A percentile compares a stretch with the other conserved stretches of the same genome.
phyloP scores from a whole-genome alignment of 2,888 invertebrate genomes.

The Alentia gelatinosa region DNA sequence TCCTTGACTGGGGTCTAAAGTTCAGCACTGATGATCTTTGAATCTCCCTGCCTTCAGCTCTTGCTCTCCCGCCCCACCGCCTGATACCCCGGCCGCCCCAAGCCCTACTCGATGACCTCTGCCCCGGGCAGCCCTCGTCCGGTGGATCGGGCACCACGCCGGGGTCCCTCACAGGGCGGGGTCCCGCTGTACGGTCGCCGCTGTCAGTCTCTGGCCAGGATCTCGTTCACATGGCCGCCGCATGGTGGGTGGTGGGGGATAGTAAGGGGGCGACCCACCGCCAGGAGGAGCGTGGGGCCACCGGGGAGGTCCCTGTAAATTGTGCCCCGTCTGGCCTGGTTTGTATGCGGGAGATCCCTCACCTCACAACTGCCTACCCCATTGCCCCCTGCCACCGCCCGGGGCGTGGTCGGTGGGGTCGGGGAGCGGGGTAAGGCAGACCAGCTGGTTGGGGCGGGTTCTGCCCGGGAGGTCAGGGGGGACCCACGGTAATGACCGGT shows the following conservation, averaged over 20 bases:
- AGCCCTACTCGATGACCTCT: not conserved
- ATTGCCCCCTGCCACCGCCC: not conserved
- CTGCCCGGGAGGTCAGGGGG: not conserved
- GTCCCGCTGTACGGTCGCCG: not conserved
- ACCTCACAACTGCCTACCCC: not conserved
- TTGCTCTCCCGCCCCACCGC: not conserved
- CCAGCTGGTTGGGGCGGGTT: not conserved
- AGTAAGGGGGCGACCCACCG: not conserved
- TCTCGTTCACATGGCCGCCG: not conserved
- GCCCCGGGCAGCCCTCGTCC: not conserved
- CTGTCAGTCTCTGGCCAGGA: not conserved
- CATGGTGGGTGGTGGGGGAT: too few species aligned
- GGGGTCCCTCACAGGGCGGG: not conserved
- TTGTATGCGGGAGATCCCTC: not conserved
- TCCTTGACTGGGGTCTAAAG: not conserved
- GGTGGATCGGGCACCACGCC: not conserved
- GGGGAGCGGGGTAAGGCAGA: not conserved
- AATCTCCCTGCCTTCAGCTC: not conserved
- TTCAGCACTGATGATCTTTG: not conserved
- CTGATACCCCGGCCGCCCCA: not conserved
- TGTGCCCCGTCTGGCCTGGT: not conserved
- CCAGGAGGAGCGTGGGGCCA: not conserved
- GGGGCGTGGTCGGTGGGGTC: not conserved
- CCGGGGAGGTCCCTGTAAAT: not conserved
- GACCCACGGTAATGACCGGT: not conserved